These are phyloP conservation scores for Oncorhynchus tshawytscha DNA, from an alignment of 2,113 vertebrate species.

Conservation along the genomic window DNA sequence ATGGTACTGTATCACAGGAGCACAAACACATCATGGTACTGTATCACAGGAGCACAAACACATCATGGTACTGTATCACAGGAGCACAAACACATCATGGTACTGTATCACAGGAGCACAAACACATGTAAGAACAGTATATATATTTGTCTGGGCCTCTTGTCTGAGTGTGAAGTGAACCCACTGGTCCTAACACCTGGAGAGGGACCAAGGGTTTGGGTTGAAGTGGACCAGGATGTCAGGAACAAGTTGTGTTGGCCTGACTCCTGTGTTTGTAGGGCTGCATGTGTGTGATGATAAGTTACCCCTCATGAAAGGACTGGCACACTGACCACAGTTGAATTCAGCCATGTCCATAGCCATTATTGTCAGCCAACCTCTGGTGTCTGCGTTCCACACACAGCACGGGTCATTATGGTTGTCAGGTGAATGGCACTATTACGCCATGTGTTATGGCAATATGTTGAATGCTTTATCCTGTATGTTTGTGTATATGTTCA, in stretches of 20 bases:
- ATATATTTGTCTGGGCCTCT: not conserved
- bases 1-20: not conserved
- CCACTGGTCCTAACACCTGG: conserved; percentile 33
- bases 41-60: not conserved
- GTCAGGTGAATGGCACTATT: not conserved
- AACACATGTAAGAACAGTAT: not conserved
- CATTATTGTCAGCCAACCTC: not conserved
- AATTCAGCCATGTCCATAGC: not conserved
- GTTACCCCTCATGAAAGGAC: not conserved
- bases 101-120: not conserved
- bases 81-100: not conserved
- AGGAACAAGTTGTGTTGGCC: conserved; percentile 35
- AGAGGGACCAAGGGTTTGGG: conserved; percentile 11
- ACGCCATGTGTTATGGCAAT: not conserved
- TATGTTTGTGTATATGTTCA: not conserved
- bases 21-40: not conserved
- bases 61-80: not conserved
- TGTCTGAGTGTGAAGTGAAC: too few species aligned
- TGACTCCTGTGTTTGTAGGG: conserved; percentile 47
- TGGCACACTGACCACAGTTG: not conserved
- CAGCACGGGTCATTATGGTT: too few species aligned
- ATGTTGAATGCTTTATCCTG: not conserved
- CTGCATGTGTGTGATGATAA: not conserved
- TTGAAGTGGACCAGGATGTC: conserved; percentile 48
- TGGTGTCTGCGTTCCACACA: not conserved